Percentiles rank a stretch among this genome's conserved stretches.
Evolutionary conservation across 2,113 vertebrate species (phyloP).

Genomic region (Edolisoma coerulescens): DNA sequence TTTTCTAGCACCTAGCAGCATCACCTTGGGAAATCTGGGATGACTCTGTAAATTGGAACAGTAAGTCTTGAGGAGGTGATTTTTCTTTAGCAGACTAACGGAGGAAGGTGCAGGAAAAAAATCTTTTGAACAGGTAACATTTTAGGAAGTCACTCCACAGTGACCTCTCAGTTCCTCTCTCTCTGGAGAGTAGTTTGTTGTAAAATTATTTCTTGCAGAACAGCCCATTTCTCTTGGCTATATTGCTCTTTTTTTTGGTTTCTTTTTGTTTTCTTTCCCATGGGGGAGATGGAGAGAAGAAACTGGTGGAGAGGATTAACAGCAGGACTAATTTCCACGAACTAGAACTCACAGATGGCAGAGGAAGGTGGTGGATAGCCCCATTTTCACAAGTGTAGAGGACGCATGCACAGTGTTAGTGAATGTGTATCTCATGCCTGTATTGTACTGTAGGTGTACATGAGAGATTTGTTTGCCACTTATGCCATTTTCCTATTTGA

Average conservation of each 20-base stretch:
- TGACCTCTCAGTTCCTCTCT: not conserved
- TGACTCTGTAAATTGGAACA: not conserved
- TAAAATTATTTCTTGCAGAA: not conserved
- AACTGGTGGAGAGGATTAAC: not conserved
- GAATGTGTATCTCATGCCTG: not conserved
- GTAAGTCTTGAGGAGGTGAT: not conserved
- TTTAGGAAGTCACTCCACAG: not conserved
- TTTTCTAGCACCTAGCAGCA: not conserved
- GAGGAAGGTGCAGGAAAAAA: not conserved
- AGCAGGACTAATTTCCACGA: not conserved
- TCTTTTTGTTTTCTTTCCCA: not conserved
- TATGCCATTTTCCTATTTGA: not conserved
- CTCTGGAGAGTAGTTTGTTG: not conserved
- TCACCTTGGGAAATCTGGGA: not conserved
- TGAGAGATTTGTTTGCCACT: not conserved
- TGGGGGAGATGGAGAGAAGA: not conserved
- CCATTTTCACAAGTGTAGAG: not conserved
- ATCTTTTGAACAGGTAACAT: not conserved
- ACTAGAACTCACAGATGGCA: not conserved
- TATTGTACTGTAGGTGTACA: not conserved
- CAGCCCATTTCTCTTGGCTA: not conserved
- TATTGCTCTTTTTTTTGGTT: not conserved
- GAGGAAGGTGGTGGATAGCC: not conserved
- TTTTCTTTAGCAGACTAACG: not conserved
- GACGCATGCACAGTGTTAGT: fast-evolving